Base-by-base conservation (phyloP, 2,888 invertebrate species). In the Tortrix viridana region DNA sequence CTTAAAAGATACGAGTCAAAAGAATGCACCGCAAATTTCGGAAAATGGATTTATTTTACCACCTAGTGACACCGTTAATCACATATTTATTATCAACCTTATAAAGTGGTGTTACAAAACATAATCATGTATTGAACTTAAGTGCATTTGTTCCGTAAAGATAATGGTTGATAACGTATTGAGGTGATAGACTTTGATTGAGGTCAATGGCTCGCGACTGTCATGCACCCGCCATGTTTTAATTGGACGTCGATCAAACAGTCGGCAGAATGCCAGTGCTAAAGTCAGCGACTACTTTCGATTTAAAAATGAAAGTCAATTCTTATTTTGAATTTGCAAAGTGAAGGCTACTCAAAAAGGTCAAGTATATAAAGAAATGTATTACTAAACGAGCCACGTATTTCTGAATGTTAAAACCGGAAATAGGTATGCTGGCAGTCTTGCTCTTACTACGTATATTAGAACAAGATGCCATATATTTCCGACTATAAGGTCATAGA, bases 101-200 rank as follows among this genome's bases (percentile, higher is more conserved):
- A 18, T 14, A 6, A n/a, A 5, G 7, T 53, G 0, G 37, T 18
- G 19, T 16, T 52, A 57, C n/a, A 48, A 57, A 4, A 5, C 16
- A 22, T 41, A 41, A 41, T 50, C 14, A 2, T 46, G 50, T 52
- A 14, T 47, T 53, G 6, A 48, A 47, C 1, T 23, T 9, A 37
- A 46, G 38, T 63, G 47, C 22, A 43, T 26, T 53, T 26, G 52
- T 53, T 32, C 47, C 32, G 38, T 41, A 49, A 20, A 43, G 19
- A 22, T 37, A 53, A 41, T 60, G 57, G 20, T 32, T 54, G 57
- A 46, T 38, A 46, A 37, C 46, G 32, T 57, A 53, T 53, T 60
- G 46, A 38, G 46, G 50, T 57, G 20, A 52, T 52, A 44, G 52
- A 57, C 62, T 63, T 63, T 63, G 63, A 63, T 53, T 53, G 57